A percentile compares a stretch with the other conserved stretches of the same genome.
Evolutionary conservation across 1,140 invertebrate species (phyloP).

Genomic region (Chrysoperla carnea): DNA sequence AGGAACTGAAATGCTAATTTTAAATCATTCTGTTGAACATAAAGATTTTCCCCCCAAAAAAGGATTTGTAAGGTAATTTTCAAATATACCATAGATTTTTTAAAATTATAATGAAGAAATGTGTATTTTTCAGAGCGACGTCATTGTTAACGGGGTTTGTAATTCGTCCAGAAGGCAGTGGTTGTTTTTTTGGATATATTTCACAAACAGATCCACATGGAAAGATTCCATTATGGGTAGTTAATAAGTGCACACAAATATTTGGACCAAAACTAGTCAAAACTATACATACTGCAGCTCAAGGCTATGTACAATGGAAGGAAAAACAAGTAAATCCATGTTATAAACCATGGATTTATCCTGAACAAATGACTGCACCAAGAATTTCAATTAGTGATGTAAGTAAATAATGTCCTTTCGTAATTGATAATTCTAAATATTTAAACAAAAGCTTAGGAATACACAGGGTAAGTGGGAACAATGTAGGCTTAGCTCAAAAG

Average conservation of each 20-base stretch:
- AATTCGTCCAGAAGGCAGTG: constrained; percentile 25
- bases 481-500: no score
- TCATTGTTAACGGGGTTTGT: constrained; percentile 51
- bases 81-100: not conserved
- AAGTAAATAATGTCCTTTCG: constrained; percentile 23
- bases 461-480: no score
- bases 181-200: constrained; percentile 66
- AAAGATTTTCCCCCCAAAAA: constrained; percentile 65
- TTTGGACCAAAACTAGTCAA: constrained; percentile 70
- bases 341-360: constrained; percentile 71
- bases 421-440: no score
- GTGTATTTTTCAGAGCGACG: constrained; percentile 27
- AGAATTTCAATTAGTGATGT: constrained; percentile 48
- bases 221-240: constrained; percentile 71
- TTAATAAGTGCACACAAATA: constrained; percentile 75
- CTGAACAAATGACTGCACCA: constrained; percentile 53
- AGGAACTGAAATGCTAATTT: constrained; percentile 66
- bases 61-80: constrained; percentile 48
- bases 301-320: constrained; percentile 52
- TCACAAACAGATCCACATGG: constrained; percentile 79
- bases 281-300: constrained; percentile 62
- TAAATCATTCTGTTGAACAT: constrained; percentile 83
- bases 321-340: constrained; percentile 44
- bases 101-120: not conserved
- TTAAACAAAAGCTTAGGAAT: no score